Base-by-base conservation (phyloP, 2,888 invertebrate genomes). In the Scaptomyza reducta region DNA sequence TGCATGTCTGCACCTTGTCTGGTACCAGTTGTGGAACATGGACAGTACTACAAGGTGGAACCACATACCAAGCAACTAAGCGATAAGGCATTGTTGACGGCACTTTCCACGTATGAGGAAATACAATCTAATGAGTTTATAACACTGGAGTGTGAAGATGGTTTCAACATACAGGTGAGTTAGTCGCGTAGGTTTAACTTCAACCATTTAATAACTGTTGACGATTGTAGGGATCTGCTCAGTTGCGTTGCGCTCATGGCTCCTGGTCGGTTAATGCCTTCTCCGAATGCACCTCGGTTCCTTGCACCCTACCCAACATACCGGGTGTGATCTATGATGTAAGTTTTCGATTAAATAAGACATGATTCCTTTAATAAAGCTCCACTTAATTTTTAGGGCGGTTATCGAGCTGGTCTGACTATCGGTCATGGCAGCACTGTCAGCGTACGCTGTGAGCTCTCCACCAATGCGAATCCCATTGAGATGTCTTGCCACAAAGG, bases 381-480 rank as follows among this genome's bases (percentile, higher is more conserved):
- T 10, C 10, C 6, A 0, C 4, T 2, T 0, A 0, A 33, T 22
- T 7, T 10, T 6, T 60, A 93, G 95, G 87, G 94, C 93, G 96
- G 96, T 0, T 97, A 96, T 91, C 92, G 96, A 45, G 94, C 95
- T 1, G 96, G 96, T 0, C 93, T 96, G 6, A 96, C 95, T 0
- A 96, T 97, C 25, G 95, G 96, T 0, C 96, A 97, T 84, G 96
- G 96, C 0, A 95, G 96, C 0, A 94, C 94, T 1, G 96, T 97
- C 9, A 94, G 93, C 65, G 95, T 95, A 67, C 95, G 95, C 55
- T 96, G 96, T 78, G 95, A 95, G 22, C 85, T 89, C 33, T 88
- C 88, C 83, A 90, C 79, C 88, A 93, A 84, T 91, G 92, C 85
- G 79, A 94, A 33, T 93, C 94, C 61, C 90, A 89, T 92, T 5